Evolutionary conservation across 35 echinoderm and acorn worm species (phyloP).

Genomic region (Diadema setosum): DNA sequence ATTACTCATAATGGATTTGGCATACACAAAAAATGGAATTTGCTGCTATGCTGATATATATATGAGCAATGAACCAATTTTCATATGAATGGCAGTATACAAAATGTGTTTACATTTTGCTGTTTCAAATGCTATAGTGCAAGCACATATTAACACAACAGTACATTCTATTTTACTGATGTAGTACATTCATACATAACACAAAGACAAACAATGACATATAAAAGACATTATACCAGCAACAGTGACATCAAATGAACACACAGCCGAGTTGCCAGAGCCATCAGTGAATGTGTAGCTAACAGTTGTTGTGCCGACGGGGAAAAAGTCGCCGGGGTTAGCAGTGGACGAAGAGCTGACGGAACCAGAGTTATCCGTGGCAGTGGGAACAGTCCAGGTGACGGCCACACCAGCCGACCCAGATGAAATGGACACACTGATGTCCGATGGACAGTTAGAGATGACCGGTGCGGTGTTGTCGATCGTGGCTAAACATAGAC

Average conservation of each 20-base stretch:
- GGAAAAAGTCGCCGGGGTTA: background rate
- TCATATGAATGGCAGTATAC: too few species aligned
- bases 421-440: background rate
- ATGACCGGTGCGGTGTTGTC: conserved; percentile 25
- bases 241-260: conserved; percentile 37
- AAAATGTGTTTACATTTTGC: too few species aligned
- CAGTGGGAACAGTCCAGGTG: conserved; percentile 24
- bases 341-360: background rate
- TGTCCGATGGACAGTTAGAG: background rate
- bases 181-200: too few species aligned
- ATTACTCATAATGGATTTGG: too few species aligned
- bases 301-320: conserved; percentile 20
- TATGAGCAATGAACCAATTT: too few species aligned
- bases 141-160: too few species aligned
- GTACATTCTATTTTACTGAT: too few species aligned
- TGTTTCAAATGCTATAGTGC: too few species aligned
- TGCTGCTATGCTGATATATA: too few species aligned
- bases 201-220: too few species aligned
- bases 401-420: background rate
- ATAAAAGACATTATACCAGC: background rate
- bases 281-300: conserved; percentile 41
- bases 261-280: conserved; percentile 34
- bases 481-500: background rate
- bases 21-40: too few species aligned
- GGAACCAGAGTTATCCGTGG: conserved; percentile 24